Base-by-base conservation (phyloP, 2,888 invertebrate species). In the Neoitamus cyanurus region DNA sequence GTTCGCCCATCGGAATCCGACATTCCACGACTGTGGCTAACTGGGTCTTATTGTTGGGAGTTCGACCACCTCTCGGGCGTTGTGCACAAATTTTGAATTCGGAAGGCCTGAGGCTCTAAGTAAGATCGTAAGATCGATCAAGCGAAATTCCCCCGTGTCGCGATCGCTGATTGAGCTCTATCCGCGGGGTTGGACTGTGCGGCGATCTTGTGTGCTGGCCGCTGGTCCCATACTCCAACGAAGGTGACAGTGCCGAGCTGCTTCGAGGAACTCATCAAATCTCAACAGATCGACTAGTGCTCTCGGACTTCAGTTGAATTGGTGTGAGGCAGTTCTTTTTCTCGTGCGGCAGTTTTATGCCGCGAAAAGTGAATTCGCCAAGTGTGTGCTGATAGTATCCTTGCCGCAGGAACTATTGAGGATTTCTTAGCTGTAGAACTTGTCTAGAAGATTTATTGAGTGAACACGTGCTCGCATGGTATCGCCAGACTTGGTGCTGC, bases 11-110 rank as follows among this genome's bases (percentile, higher is more conserved):
- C 36, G 77, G 77, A 77, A 77, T 77, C 42, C 42, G 31, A 34
- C 80, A 80, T 80, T 80, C 80, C 80, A 68, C 34, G 80, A 68
- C 80, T 80, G 58, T 58, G 58, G 80, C 58, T 80, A 80, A 80
- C 58, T 80, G 68, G 80, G 80, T 31, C 80, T 46, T 42, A 77
- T 77, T 80, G 80, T 80, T 15, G 58, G 58, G 80, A 80, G 80
- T 80, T 80, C 80, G 80, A 58, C 80, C 80, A 80, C 80, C 80
- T 80, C 20, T 80, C 25, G 58, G 70, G 31, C 34, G 68, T 46
- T 34, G 80, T 34, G 80, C 68, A 58, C 5, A 37, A 31, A 58
- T 34, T 58, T 58, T 11, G n/a, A 80, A 58, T 80, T 80, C 36
- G 15, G 25, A 58, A 58, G 25, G 25, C 46, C 48, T 46, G 25